Base-by-base conservation (phyloP, 2,797 vertebrate species). In the Otolemur crassicaudatus region DNA sequence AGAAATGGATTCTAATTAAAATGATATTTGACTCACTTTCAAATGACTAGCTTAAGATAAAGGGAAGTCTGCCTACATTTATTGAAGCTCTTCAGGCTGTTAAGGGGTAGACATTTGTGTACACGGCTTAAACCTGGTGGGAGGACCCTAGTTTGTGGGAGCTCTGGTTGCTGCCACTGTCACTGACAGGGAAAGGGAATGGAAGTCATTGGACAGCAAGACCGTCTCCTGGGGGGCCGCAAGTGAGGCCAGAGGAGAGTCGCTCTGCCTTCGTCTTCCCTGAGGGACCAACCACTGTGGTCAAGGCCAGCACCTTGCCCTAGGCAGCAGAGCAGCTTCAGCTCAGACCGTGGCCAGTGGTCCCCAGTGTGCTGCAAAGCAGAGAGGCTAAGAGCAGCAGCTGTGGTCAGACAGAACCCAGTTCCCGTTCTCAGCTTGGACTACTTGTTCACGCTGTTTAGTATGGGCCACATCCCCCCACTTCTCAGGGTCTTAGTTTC, bases 1-100 rank as follows among this genome's bases (percentile, higher is more conserved):
- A 20, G 65, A 69, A 92, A 87, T 93, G 7, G 31, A 89, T 89
- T 96, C 83, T 92, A 97, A 95, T 94, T 94, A 91, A 94, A 97
- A 92, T 20, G 20, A 79, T 96, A 97, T 84, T 79, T 94, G 60
- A 75, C 70, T 95, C 61, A 83, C 73, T 92, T 92, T 89, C 85
- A 94, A 90, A 80, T 43, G 49, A 25, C 29, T 87, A n/a, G 31
- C 56, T 27, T 25, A n/a, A 25, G 25, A 61, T 56, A 53, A 46
- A 34, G 16, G 7, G 23, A n/a, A 37, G 8, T 67, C 34, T 76
- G 31, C 12, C 31, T 94, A 0, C 67, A 73, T 92, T 95, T 94
- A 67, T 37, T 81, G n/a, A n/a, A 67, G 72, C 10, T 95, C 65
- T 31, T 17, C 22, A 69, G 77, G 56, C 67, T 75, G 60, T 80